Percentiles rank a stretch among this genome's conserved stretches.
phyloP scores from a whole-genome alignment of 2,797 vertebrate species.

The Margarornis squamiger region DNA sequence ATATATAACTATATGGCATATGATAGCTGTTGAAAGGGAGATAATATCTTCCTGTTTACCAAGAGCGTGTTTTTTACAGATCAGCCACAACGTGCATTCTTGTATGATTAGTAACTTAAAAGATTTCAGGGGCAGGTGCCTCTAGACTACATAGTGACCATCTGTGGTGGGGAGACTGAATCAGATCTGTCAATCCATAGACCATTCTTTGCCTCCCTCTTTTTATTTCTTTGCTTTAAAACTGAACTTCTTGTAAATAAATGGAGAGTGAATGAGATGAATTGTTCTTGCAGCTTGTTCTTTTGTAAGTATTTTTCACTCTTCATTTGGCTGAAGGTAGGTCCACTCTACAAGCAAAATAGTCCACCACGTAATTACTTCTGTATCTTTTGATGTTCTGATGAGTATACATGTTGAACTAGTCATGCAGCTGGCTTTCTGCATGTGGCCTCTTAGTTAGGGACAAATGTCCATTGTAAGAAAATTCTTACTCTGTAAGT shows the following conservation, averaged over 20 bases:
- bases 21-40: background rate
- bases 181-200: background rate
- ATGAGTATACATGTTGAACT: fast-evolving
- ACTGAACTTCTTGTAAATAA: background rate
- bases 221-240: background rate
- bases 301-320: background rate
- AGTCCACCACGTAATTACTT: background rate
- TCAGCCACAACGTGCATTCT: background rate
- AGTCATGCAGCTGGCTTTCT: background rate
- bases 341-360: background rate
- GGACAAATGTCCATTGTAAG: background rate
- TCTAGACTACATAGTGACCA: background rate
- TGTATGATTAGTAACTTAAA: background rate
- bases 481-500: background rate
- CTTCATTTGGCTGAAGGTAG: background rate
- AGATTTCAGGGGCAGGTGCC: background rate
- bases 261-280: background rate
- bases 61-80: background rate
- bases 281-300: background rate
- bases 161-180: background rate
- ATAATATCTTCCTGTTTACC: background rate
- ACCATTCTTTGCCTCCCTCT: background rate
- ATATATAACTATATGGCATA: fast-evolving
- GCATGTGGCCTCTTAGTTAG: fast-evolving
- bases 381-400: background rate